Evolutionary conservation across 2,888 invertebrate species (phyloP).

Genomic region (Caenorhabditis afra): DNA sequence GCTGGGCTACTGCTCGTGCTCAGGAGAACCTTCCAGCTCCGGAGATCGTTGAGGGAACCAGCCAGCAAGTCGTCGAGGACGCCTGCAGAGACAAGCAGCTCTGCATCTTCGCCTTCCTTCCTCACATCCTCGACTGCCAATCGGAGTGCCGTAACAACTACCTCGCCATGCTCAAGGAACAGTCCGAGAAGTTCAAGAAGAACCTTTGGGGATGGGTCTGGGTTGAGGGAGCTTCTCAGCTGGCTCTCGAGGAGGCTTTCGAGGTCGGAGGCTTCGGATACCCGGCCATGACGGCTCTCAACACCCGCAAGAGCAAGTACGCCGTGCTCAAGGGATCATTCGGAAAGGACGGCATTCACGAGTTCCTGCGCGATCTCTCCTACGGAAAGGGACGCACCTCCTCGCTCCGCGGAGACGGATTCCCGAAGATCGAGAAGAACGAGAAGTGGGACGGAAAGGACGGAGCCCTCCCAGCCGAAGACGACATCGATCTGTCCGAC

Average conservation of each 20-base stretch:
- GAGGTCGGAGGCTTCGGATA: constrained; percentile 99
- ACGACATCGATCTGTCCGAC: constrained; percentile 82
- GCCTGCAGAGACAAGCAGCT: constrained; percentile 89
- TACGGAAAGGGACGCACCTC: constrained; percentile 94
- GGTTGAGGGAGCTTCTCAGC: constrained; percentile 92
- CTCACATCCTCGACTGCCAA: constrained; percentile 96
- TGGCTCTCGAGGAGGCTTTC: constrained; percentile 89
- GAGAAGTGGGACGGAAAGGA: constrained; percentile 83
- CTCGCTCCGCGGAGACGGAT: constrained; percentile 87
- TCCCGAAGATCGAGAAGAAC: constrained; percentile 81
- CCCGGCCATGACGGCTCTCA: constrained; percentile 97
- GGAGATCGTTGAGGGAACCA: constrained; percentile 87
- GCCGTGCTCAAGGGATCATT: constrained; percentile 94
- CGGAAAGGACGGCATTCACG: constrained; percentile 89
- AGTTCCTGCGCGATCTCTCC: constrained; percentile 93
- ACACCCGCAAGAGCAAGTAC: constrained; percentile 96
- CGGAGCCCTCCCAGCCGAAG: constrained; percentile 81
- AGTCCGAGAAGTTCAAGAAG: constrained; percentile 93
- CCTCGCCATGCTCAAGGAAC: constrained; percentile 85
- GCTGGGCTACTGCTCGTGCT: constrained; percentile 85
- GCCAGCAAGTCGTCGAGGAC: constrained; percentile 84
- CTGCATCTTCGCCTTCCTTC: constrained; percentile 92
- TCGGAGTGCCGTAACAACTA: constrained; percentile 93
- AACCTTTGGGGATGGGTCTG: constrained; percentile 98
- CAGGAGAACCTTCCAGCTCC: constrained; percentile 92